Percentiles rank a stretch among this genome's conserved stretches.
These are phyloP conservation scores for Chelonia mydas DNA, from an alignment of 2,797 vertebrate genomes.

Conservation along the genomic window DNA sequence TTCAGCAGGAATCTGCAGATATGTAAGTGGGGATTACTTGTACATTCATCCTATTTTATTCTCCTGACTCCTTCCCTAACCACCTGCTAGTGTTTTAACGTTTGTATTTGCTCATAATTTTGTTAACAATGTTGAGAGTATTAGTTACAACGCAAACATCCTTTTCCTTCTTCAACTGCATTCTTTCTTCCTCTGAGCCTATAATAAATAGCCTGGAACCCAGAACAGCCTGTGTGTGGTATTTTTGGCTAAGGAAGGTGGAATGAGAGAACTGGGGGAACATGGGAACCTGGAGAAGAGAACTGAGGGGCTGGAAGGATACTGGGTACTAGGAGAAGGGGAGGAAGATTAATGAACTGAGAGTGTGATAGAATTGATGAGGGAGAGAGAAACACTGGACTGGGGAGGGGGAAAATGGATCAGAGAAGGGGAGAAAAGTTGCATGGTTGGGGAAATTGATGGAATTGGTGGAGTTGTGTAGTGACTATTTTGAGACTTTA, in stretches of 20 bases:
- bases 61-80: neutral
- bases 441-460: neutral
- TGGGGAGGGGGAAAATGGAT: neutral
- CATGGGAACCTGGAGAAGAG: neutral
- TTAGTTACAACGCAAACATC: neutral
- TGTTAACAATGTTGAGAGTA: neutral
- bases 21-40: neutral
- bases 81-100: accelerated
- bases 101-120: neutral
- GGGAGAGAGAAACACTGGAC: neutral
- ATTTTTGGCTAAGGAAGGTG: neutral
- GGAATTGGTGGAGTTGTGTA: neutral
- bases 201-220: neutral
- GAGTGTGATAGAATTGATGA: accelerated
- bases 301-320: accelerated
- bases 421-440: neutral
- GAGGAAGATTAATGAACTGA: neutral
- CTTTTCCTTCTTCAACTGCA: neutral
- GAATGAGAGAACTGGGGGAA: neutral
- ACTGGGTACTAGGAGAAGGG: accelerated
- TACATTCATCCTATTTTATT: neutral
- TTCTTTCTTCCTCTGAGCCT: neutral
- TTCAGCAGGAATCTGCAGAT: neutral
- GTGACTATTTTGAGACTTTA: neutral
- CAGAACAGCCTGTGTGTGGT: neutral